phyloP scores from a whole-genome alignment of 2,113 vertebrate species.

The Callionymus lyra region DNA sequence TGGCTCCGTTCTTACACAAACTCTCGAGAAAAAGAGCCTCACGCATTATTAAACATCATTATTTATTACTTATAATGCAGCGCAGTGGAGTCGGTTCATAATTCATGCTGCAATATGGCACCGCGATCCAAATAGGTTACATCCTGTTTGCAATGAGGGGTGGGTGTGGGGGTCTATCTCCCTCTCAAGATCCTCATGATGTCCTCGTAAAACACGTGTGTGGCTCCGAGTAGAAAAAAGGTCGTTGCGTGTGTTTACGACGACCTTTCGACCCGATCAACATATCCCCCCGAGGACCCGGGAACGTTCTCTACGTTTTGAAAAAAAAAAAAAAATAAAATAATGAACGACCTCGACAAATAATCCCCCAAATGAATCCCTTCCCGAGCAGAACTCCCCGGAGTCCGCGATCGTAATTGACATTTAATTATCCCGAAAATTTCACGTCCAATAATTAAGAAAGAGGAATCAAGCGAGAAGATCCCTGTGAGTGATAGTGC shows the following conservation, averaged over 20 bases:
- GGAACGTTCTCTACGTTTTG: conserved; percentile 22
- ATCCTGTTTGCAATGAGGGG: conserved; percentile 62
- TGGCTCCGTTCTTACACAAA: conserved; percentile 3
- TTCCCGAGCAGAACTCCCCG: conserved; percentile 30
- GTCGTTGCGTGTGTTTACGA: conserved; percentile 1
- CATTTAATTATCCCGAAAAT: conserved; percentile 55
- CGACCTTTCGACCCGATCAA: conserved; percentile 47
- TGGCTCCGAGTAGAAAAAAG: not conserved
- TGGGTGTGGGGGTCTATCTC: too few species aligned
- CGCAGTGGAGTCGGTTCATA: conserved; percentile 58
- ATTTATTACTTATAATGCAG: conserved; percentile 56
- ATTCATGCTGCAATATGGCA: conserved; percentile 74
- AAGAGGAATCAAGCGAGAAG: conserved; percentile 27
- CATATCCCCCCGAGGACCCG: conserved; percentile 32
- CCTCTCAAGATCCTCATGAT: conserved; percentile 28
- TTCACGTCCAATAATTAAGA: conserved; percentile 55
- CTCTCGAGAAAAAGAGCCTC: not conserved
- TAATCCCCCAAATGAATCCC: conserved; percentile 45
- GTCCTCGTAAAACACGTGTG: conserved; percentile 30
- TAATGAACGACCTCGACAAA: conserved; percentile 50
- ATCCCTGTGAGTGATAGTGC: conserved; percentile 10
- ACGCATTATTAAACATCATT: conserved; percentile 40
- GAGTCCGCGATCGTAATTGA: conserved; percentile 46
- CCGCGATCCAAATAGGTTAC: conserved; percentile 67
- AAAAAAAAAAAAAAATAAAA: conserved; percentile 22